Conservation (phyloP, 2,113 vertebrate species). For the Tetrax tetrax region DNA sequence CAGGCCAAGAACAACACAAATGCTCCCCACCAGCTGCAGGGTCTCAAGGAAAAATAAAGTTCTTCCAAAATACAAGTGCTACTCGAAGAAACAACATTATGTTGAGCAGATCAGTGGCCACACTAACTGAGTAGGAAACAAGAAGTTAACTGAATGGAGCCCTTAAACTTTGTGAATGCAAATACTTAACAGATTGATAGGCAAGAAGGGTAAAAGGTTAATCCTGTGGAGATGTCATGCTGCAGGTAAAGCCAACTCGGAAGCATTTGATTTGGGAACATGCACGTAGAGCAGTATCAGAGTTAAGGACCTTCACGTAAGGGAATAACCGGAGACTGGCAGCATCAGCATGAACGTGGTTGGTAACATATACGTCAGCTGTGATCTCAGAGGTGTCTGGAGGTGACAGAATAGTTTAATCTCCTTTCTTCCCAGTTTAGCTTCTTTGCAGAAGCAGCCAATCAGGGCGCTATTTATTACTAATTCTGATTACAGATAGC, state of each 20-base stretch:
- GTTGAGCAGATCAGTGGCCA: neutral
- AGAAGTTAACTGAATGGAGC: neutral
- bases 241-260: neutral
- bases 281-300: neutral
- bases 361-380: neutral
- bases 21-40: neutral
- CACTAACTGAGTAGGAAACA: neutral
- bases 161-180: neutral
- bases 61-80: neutral
- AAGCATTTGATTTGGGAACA: neutral
- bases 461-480: neutral
- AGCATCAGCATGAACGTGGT: neutral
- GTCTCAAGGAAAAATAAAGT: neutral
- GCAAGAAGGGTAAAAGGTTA: neutral
- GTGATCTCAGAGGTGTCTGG: neutral
- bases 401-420: constrained; percentile 35
- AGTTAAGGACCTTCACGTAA: neutral
- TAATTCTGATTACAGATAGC: constrained; percentile 35
- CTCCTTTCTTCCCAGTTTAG: constrained; percentile 26
- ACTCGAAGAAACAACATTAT: neutral
- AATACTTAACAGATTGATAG: neutral
- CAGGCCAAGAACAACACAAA: neutral
- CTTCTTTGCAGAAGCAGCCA: constrained; percentile 30
- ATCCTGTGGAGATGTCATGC: neutral
- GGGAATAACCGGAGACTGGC: neutral